Base-by-base conservation (phyloP, 2,797 vertebrate genomes). In the Uromys caudimaculatus region DNA sequence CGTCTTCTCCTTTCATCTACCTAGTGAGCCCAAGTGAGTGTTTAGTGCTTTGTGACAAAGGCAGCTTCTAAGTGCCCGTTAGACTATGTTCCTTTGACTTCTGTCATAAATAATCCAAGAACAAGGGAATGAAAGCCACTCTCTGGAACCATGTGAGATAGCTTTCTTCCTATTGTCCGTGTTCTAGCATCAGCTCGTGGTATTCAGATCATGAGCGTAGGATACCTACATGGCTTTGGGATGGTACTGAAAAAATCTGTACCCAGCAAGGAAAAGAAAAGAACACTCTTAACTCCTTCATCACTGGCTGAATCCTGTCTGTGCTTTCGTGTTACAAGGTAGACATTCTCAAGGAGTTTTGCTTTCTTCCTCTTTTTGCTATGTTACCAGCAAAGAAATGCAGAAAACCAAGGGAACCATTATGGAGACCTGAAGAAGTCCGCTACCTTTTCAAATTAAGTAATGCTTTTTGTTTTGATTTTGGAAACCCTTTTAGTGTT, bases 31-130 rank as follows among this genome's bases (percentile, higher is more conserved):
- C n/a, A 8, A 44, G 38, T 32, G 69, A 73, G 29, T 27, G n/a
- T 41, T 41, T 7, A 56, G n/a, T 11, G 52, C n/a, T 54, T 58
- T 73, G 35, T 86, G 47, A n/a, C 32, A 21, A 58, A 41, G 41
- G 50, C 2, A 2, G 17, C 52, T 75, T 88, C n/a, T 27, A 23
- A 52, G 52, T 73, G 69, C 10, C n/a, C 1, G 9, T 3, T 73
- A n/a, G 12, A 38, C 64, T 54, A 13, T 56, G 38, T 95, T 94
- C 60, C 23, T 86, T 93, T 94, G 69, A 91, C 90, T 91, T 92
- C 21, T 60, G 60, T 91, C 67, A 47, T 94, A 95, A 96, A 93
- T 95, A 93, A 93, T 95, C 76, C 56, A 17, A 79, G 78, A 91
- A 50, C 67, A 75, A 86, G 79, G 73, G 86, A 95, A 83, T 91